A percentile compares a stretch with the other conserved stretches of the same genome.
Conservation (phyloP, 2,797 vertebrate species). For the Mormyrops boulengeri region DNA sequence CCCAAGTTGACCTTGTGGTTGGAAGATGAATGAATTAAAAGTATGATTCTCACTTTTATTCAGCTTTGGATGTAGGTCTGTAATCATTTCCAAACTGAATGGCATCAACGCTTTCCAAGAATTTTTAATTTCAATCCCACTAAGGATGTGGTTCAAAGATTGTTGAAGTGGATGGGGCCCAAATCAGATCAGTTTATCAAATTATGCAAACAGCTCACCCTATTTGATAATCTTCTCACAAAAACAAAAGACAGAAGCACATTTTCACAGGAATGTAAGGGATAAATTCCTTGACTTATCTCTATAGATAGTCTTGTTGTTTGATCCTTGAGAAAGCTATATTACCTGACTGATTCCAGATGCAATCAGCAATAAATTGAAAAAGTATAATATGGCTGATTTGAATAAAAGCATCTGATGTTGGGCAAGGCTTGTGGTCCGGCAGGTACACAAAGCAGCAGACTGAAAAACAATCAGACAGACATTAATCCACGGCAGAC, state of each 20-base stretch:
- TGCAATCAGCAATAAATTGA: not conserved
- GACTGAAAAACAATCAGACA: conserved; percentile 23
- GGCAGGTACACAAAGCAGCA: not conserved
- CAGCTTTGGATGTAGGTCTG: not conserved
- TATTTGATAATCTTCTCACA: not conserved
- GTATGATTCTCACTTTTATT: not conserved
- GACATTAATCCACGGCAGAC: conserved; percentile 55
- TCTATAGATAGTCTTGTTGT: not conserved
- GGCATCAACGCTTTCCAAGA: not conserved
- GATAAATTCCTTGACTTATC: not conserved
- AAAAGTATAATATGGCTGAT: not conserved
- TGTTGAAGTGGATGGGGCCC: not conserved
- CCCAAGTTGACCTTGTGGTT: not conserved
- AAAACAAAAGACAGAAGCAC: not conserved
- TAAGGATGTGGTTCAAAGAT: not conserved
- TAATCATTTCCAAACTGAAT: not conserved
- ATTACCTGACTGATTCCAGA: not conserved
- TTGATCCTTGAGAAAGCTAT: not conserved
- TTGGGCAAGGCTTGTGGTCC: not conserved
- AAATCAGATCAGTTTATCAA: not conserved
- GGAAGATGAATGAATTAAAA: not conserved
- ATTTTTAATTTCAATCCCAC: not conserved
- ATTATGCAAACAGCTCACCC: not conserved
- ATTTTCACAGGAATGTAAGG: not conserved
- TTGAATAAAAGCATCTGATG: not conserved